Base-by-base conservation (phyloP, 2,888 invertebrate genomes). In the Drosophila picticornis region DNA sequence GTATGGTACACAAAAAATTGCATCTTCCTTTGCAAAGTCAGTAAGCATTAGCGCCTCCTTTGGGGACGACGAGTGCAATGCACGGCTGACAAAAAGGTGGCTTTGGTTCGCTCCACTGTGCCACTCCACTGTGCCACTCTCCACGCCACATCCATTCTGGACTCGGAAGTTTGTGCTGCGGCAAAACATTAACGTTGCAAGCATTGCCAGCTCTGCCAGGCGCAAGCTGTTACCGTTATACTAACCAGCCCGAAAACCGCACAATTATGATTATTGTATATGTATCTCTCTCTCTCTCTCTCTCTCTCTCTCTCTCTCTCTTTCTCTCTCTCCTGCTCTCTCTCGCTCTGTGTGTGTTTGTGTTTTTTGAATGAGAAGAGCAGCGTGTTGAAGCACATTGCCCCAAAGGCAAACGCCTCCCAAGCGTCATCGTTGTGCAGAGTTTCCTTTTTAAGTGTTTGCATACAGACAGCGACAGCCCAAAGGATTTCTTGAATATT, bases 181-280 rank as follows among this genome's bases (percentile, higher is more conserved):
- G 62, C 81, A 73, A 67, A 61, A 53, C 77, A 65, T 75, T 64
- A 52, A 60, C 63, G 56, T 38, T 38, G 27, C 55, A 19, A 60
- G 40, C 55, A 36, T 46, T 27, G 55, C 31, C 43, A 43, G 38
- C 13, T 13, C 10, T 53, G 48, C 55, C 55, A 50, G 27, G 38
- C 27, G 29, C 56, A 56, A 56, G 67, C 55, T 77, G 74, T 65
- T 56, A 57, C 67, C 40, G 59, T 61, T 63, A 60, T 62, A 60
- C 62, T 57, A 55, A 55, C 68, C 75, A 72, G 72, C 59, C 71
- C 82, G 29, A 66, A 74, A 67, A 64, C 77, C 83, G 69, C 83
- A 83, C 88, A 85, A 83, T 84, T 88, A 85, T 88, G 80, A 77
- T 84, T 82, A 69, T 82, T 83, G 72, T 75, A 36, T 55, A 27